A percentile compares a stretch with the other conserved stretches of the same genome.
Conservation (phyloP, 1,140 invertebrate species). For the Aphelinus atriplicis region DNA sequence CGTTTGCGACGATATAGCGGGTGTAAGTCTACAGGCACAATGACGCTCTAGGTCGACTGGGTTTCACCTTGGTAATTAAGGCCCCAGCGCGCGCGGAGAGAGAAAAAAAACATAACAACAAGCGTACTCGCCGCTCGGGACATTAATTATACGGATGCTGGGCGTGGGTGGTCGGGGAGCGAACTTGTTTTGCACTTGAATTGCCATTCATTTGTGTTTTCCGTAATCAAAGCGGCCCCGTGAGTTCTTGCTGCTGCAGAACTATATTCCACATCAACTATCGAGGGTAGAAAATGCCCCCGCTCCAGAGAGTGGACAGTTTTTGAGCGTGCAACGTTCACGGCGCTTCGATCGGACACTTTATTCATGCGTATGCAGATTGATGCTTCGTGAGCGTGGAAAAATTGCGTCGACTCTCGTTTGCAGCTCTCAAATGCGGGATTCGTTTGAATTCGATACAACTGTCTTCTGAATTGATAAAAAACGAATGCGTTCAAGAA, state of each 20-base stretch:
- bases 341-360: no score
- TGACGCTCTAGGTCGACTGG: neutral
- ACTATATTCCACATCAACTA: no score
- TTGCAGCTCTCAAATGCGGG: no score
- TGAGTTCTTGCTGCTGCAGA: neutral
- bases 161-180: neutral
- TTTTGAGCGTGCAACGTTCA: no score
- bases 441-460: no score
- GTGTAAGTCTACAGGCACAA: slow-evolving; percentile 33
- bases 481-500: no score
- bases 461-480: no score
- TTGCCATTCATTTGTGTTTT: slow-evolving; percentile 34
- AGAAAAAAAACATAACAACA: slow-evolving; percentile 1
- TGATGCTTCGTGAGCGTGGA: no score
- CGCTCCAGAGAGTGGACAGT: no score
- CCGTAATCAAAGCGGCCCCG: neutral
- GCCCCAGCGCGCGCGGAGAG: neutral
- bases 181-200: slow-evolving; percentile 35
- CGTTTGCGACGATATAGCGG: neutral
- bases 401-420: no score
- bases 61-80: slow-evolving; percentile 35
- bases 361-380: no score
- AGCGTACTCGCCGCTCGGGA: neutral
- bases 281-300: no score
- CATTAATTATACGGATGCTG: slow-evolving; percentile 32